Conservation (phyloP, 2,113 vertebrate genomes). For the Notechis scutatus region DNA sequence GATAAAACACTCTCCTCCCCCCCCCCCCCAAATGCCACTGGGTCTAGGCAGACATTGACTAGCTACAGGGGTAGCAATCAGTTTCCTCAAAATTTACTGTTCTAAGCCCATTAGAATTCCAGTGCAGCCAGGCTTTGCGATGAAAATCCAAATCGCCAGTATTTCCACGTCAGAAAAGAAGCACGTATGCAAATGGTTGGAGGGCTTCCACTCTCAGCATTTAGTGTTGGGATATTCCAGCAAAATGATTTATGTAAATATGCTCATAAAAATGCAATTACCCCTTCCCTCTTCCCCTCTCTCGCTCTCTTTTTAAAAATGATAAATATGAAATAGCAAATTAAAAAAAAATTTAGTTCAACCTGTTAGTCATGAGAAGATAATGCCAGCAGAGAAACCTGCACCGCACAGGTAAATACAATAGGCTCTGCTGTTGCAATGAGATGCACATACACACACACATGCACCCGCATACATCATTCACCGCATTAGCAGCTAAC, state of each 20-base stretch:
- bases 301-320: conserved; percentile 63
- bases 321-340: conserved; percentile 72
- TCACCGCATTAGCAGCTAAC: conserved; percentile 39
- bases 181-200: conserved; percentile 70
- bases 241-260: conserved; percentile 76
- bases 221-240: conserved; percentile 74
- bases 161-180: conserved; percentile 72
- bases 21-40: conserved; percentile 77
- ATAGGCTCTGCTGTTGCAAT: conserved; percentile 26
- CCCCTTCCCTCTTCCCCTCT: background rate
- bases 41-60: conserved; percentile 94
- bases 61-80: conserved; percentile 91
- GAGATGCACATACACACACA: background rate
- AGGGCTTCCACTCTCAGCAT: conserved; percentile 71
- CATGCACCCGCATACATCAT: background rate
- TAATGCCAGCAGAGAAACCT: conserved; percentile 31
- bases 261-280: conserved; percentile 57
- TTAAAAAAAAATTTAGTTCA: conserved; percentile 50
- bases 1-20: conserved; percentile 78
- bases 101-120: conserved; percentile 89
- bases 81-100: conserved; percentile 86
- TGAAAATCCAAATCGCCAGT: conserved; percentile 76
- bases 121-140: conserved; percentile 89
- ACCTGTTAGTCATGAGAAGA: conserved; percentile 41
- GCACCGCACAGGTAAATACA: conserved; percentile 48